phyloP scores from a whole-genome alignment of 2,113 vertebrate species.

The Geothlypis trichas region DNA sequence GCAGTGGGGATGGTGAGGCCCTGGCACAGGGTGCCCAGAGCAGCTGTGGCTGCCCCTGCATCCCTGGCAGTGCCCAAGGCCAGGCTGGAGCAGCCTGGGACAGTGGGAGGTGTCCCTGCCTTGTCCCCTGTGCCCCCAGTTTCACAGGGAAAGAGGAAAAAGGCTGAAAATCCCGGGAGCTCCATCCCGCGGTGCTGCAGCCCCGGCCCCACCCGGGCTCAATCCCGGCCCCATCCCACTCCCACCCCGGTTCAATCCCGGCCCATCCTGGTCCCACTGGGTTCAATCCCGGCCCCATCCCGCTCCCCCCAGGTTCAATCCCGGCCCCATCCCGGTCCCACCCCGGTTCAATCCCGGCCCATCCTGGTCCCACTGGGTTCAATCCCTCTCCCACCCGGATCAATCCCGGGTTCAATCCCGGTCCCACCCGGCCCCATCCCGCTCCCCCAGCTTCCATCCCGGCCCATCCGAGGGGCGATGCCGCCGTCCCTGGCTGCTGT shows the following conservation, averaged over 20 bases:
- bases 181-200: accelerated
- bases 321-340: no score
- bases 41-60: background rate
- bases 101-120: background rate
- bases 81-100: background rate
- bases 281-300: no score
- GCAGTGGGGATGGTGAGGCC: accelerated
- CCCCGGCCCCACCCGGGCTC: background rate
- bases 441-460: accelerated
- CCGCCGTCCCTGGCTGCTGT: background rate
- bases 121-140: accelerated
- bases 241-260: no score
- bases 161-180: accelerated
- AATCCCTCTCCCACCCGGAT: background rate
- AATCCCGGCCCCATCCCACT: background rate
- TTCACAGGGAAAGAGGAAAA: accelerated
- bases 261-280: no score
- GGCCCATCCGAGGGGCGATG: background rate
- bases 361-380: background rate
- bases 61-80: background rate
- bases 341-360: no score
- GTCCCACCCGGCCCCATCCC: background rate
- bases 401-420: background rate
- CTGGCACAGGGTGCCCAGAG: accelerated
- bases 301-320: no score